These are phyloP conservation scores for Dendroctonus valens DNA, from an alignment of 1,140 invertebrate genomes.

Conservation along the genomic window DNA sequence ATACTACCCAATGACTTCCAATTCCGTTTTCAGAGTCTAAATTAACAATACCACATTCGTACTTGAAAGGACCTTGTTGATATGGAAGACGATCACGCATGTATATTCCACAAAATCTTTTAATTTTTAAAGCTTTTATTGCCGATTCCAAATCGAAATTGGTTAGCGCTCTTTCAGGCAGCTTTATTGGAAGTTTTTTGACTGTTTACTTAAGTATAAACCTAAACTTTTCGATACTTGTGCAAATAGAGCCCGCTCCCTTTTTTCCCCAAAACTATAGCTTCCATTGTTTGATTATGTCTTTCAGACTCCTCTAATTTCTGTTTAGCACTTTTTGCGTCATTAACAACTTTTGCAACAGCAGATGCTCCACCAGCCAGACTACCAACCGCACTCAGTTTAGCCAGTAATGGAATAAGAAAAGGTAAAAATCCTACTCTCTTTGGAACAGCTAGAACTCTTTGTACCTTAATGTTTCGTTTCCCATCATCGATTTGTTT, in stretches of 20 bases:
- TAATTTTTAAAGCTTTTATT: slow-evolving; percentile 17
- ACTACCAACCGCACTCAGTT: slow-evolving; percentile 8
- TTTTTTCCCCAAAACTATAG: slow-evolving; percentile 9
- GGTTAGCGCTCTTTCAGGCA: slow-evolving; percentile 6
- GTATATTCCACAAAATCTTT: slow-evolving; percentile 16
- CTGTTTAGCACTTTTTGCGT: slow-evolving; percentile 8
- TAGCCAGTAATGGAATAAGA: slow-evolving; percentile 15
- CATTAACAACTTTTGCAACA: slow-evolving; percentile 8
- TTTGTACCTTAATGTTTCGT: slow-evolving; percentile 4
- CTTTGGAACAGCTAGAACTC: slow-evolving; percentile 24
- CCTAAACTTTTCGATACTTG: too few species aligned
- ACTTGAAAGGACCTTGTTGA: slow-evolving; percentile 9
- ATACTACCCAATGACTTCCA: slow-evolving; percentile 15
- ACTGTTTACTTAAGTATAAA: too few species aligned
- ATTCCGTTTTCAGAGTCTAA: slow-evolving; percentile 17
- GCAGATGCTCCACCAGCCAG: slow-evolving; percentile 12
- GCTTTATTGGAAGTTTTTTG: too few species aligned
- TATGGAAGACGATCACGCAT: slow-evolving; percentile 19
- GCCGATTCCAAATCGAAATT: slow-evolving; percentile 20
- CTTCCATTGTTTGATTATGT: slow-evolving; percentile 16
- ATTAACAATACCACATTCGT: slow-evolving; percentile 20
- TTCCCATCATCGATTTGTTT: slow-evolving; percentile 10
- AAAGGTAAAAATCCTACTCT: slow-evolving; percentile 17
- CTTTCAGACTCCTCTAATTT: slow-evolving; percentile 18
- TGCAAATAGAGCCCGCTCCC: slow-evolving; percentile 4